Evolutionary conservation across 2,888 invertebrate genomes (phyloP).

Genomic region (Cantharis lateralis): DNA sequence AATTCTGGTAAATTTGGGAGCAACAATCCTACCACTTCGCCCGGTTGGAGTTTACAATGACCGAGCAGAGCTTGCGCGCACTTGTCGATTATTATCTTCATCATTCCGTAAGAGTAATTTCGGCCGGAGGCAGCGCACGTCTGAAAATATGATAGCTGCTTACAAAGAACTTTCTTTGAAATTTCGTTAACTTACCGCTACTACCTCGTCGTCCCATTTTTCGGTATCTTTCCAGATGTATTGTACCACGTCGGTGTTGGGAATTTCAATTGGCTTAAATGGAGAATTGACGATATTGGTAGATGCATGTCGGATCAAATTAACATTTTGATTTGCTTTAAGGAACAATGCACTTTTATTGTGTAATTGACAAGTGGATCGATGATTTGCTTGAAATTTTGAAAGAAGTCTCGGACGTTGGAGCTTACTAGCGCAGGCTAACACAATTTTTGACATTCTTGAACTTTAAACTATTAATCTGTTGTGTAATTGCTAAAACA

Average conservation of each 20-base stretch:
- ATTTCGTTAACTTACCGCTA: constrained; percentile 62
- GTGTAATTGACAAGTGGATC: not conserved
- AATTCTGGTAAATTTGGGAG: constrained; percentile 75
- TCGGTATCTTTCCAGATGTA: constrained; percentile 63
- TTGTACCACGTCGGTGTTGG: constrained; percentile 64
- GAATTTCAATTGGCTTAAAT: constrained; percentile 59
- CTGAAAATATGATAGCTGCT: constrained; percentile 55
- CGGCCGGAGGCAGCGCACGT: constrained; percentile 71
- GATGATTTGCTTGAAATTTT: not conserved
- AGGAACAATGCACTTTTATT: not conserved
- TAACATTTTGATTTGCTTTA: not conserved
- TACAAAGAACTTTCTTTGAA: not conserved
- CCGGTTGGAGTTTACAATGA: constrained; percentile 62
- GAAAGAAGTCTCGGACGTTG: not conserved
- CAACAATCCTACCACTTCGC: constrained; percentile 69
- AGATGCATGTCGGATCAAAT: not conserved
- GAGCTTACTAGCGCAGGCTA: not conserved
- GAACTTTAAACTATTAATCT: not conserved
- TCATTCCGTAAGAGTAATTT: constrained; percentile 67
- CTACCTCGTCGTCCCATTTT: constrained; percentile 63
- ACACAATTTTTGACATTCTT: not conserved
- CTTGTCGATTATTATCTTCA: constrained; percentile 62
- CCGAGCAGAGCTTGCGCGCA: constrained; percentile 64
- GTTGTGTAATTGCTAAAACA: not conserved
- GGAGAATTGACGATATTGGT: constrained; percentile 53